phyloP scores from a whole-genome alignment of 2,113 vertebrate species.

The Nipponia nippon region DNA sequence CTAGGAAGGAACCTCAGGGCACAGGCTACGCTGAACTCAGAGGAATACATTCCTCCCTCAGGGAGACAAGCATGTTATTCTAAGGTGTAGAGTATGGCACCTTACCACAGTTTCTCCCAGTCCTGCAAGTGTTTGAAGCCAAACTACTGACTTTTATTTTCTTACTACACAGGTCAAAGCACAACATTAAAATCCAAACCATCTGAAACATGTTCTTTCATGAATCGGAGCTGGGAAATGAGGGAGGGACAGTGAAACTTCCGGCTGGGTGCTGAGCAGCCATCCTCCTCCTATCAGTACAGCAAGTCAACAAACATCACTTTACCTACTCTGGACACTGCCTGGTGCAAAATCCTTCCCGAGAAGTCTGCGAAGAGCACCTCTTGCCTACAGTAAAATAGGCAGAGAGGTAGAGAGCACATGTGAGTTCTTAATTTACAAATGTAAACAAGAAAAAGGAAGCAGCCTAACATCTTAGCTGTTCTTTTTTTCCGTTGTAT shows the following conservation, averaged over 20 bases:
- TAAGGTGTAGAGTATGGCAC: neutral
- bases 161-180: neutral
- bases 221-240: neutral
- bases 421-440: neutral
- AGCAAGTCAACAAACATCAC: neutral
- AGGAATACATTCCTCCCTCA: neutral
- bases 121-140: neutral
- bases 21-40: neutral
- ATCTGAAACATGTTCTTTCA: neutral
- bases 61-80: neutral
- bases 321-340: neutral
- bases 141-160: neutral
- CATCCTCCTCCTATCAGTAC: neutral
- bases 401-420: neutral
- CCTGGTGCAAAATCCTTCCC: neutral
- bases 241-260: neutral
- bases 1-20: neutral
- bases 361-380: neutral
- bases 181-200: neutral
- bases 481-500: neutral
- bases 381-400: neutral
- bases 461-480: neutral
- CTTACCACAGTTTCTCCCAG: neutral
- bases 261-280: neutral
- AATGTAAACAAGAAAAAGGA: neutral